Percentiles rank a stretch among this genome's conserved stretches.
phyloP scores from a whole-genome alignment of 2,113 vertebrate species.

The Nerophis ophidion region DNA sequence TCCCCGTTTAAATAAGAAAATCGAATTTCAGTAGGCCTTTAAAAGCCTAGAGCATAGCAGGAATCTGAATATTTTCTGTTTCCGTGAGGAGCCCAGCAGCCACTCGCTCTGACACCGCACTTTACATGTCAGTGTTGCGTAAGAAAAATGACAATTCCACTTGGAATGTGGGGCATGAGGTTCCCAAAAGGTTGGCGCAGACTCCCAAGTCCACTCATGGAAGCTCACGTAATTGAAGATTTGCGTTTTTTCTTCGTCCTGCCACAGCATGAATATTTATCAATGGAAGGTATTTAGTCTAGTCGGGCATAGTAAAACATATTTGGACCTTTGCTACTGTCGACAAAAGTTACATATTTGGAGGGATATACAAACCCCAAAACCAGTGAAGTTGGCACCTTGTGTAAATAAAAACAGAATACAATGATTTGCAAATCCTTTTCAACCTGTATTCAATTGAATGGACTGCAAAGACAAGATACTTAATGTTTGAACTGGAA shows the following conservation, averaged over 20 bases:
- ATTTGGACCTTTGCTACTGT: background rate
- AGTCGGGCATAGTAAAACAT: background rate
- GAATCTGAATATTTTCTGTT: conserved; percentile 12
- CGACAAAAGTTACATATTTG: background rate
- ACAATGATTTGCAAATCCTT: too few relatives aligned
- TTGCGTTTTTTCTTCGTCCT: conserved; percentile 11
- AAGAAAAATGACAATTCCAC: conserved; percentile 56
- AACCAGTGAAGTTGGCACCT: too few relatives aligned
- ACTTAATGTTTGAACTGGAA: too few relatives aligned
- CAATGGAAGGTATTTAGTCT: conserved; percentile 1
- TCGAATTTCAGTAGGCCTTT: too few relatives aligned
- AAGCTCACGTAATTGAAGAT: conserved; percentile 64
- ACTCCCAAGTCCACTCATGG: conserved; percentile 52
- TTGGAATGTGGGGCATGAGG: conserved; percentile 58
- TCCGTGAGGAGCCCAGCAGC: conserved; percentile 39
- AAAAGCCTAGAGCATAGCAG: conserved; percentile 5
- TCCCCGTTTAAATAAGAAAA: too few relatives aligned
- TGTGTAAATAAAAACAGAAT: too few relatives aligned
- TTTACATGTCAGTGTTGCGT: conserved; percentile 47
- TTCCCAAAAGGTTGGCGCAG: conserved; percentile 50
- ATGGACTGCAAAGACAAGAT: too few relatives aligned
- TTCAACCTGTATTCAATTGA: too few relatives aligned
- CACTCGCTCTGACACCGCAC: conserved; percentile 34
- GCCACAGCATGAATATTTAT: background rate
- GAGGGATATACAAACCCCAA: too few relatives aligned